Base-by-base conservation (phyloP, 2,113 vertebrate species). In the Laticauda colubrina region DNA sequence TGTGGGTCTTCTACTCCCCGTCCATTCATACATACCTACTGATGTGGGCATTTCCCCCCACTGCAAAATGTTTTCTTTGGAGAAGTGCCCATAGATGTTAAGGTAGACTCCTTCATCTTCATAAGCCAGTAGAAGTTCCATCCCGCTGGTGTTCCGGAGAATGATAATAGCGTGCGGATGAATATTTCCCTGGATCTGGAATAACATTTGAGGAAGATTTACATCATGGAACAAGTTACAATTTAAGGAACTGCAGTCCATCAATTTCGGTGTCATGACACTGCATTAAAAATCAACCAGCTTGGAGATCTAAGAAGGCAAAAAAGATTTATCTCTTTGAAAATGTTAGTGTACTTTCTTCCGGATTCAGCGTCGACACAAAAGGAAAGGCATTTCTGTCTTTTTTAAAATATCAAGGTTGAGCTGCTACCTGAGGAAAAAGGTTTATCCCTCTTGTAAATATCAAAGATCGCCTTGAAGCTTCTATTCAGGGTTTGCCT, bases 21-120 rank as follows among this genome's bases (percentile, higher is more conserved):
- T 81, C 59, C 92, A 93, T 90, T 93, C 91, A 92, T 95, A 97
- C 97, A 7, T 97, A 99, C 99, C 99, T 51, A 98, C 98, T 21
- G 99, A 99, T 11, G 98, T 98, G 34, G 99, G 99, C 98, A 99
- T 99, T 97, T 99, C 99, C 57, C 98, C 98, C 99, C 99, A 99
- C 95, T 99, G 99, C 43, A 99, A 96, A 95, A 99, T 98, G 1
- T 98, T 98, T 93, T 99, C 99, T 97, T 99, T 99, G 96, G 98
- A 99, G 97, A 99, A 98, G 86, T 98, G 98, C 51, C 99, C 99
- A 14, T 99, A 99, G 91, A 98, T 99, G 97, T 99, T 98, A 39
- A 98, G 98, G 94, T 99, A 99, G 95, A 99, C 98, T 26, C 98
- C 98, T 98, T 99, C 99, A 87, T 99, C 98, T 95, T 99, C 99